These are phyloP conservation scores for Oryzias javanicus DNA, from an alignment of 2,113 vertebrate species.

Conservation along the genomic window DNA sequence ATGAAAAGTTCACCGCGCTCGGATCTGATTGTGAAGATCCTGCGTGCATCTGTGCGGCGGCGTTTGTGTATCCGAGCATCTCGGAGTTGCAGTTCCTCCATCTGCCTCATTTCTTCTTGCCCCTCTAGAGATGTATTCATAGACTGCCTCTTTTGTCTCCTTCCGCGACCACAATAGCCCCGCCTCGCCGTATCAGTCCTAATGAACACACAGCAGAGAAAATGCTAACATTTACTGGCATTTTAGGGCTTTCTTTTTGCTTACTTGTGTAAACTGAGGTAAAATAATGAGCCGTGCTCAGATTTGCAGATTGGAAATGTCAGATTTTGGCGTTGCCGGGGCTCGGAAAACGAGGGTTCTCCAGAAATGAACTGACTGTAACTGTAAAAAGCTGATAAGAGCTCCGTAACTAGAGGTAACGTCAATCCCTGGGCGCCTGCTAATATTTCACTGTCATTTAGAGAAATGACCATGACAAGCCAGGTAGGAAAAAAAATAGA, in stretches of 20 bases:
- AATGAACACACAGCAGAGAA: constrained; percentile 41
- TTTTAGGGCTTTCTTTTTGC: constrained; percentile 27
- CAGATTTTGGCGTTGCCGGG: constrained; percentile 31
- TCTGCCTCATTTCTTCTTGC: constrained; percentile 54
- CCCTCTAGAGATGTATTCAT: constrained; percentile 53
- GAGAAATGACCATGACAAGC: constrained; percentile 42
- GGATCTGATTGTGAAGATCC: constrained; percentile 52
- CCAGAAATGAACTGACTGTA: constrained; percentile 2
- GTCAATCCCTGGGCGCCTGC: constrained; percentile 16
- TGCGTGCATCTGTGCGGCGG: constrained; percentile 26
- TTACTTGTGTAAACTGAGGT: constrained; percentile 23
- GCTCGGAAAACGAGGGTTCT: constrained; percentile 17
- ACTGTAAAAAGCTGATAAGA: constrained; percentile 44
- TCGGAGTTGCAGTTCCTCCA: constrained; percentile 45
- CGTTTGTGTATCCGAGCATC: constrained; percentile 22
- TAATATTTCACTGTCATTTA: constrained; percentile 60
- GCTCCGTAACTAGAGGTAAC: constrained; percentile 32
- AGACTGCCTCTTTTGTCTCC: background rate
- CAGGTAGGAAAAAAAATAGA: background rate
- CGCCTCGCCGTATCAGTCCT: constrained; percentile 24
- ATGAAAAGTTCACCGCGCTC: constrained; percentile 29
- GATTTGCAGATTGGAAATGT: constrained; percentile 57
- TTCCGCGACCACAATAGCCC: constrained; percentile 14
- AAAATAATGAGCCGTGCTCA: constrained; percentile 41
- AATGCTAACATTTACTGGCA: constrained; percentile 31